Evolutionary conservation across 2,888 invertebrate genomes (phyloP).

Genomic region (Holacanthella duospinosa): DNA sequence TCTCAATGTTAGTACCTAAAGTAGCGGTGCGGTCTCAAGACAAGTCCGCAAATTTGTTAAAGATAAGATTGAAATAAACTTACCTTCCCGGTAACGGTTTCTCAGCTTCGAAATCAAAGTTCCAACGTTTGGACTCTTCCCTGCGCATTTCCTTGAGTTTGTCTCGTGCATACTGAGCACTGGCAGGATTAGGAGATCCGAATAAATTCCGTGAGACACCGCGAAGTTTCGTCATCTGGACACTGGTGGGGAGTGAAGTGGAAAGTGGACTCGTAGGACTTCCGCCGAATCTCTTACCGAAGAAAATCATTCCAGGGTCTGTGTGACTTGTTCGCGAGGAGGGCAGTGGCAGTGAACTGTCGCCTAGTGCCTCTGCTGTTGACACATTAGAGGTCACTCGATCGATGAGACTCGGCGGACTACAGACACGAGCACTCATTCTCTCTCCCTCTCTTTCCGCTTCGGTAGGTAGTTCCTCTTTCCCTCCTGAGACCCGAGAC

Average conservation of each 20-base stretch:
- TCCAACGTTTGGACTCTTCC: constrained; percentile 24
- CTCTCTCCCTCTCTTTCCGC: background rate
- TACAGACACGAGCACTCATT: constrained; percentile 2
- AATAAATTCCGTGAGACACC: constrained; percentile 26
- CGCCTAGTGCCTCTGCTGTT: background rate
- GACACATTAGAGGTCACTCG: background rate
- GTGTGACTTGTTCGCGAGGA: background rate
- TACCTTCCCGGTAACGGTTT: constrained; percentile 32
- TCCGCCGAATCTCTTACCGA: background rate
- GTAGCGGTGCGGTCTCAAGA: too few relatives aligned
- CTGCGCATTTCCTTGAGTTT: constrained; percentile 24
- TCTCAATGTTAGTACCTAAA: too few relatives aligned
- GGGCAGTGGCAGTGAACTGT: background rate
- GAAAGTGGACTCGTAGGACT: background rate
- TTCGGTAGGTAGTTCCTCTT: background rate
- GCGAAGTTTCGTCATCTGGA: background rate
- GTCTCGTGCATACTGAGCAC: constrained; percentile 26
- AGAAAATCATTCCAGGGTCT: background rate
- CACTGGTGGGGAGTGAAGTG: too few relatives aligned
- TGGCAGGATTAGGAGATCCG: constrained; percentile 29
- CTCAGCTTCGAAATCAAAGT: constrained; percentile 34
- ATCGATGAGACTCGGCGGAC: background rate
- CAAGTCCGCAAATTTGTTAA: too few relatives aligned
- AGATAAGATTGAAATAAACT: constrained; percentile 8
- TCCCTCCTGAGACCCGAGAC: background rate